Evolutionary conservation across 2,797 vertebrate genomes (phyloP).

Genomic region (Acipenser transmontanus): DNA sequence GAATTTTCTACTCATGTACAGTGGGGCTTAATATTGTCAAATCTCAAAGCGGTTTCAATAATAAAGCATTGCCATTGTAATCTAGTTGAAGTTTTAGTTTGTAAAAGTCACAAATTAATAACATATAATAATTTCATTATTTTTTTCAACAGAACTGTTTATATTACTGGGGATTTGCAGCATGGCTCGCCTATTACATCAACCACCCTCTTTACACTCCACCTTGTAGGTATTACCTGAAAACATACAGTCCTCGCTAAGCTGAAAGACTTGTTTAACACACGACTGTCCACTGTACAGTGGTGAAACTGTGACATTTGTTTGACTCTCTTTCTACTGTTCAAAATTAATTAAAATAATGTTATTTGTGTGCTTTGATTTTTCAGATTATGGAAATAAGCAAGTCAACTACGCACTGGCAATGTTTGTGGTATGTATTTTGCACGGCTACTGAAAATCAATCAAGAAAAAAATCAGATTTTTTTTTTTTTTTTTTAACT

Average conservation of each 20-base stretch:
- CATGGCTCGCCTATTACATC: slow-evolving; percentile 82
- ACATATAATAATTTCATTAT: neutral
- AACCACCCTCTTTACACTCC: slow-evolving; percentile 87
- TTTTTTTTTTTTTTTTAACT: neutral
- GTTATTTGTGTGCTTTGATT: slow-evolving; percentile 23
- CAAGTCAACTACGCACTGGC: slow-evolving; percentile 70
- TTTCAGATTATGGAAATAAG: slow-evolving; percentile 70
- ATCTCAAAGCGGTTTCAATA: too few species aligned
- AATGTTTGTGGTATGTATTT: slow-evolving; percentile 69
- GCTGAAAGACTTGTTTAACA: too few species aligned
- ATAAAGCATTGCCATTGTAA: too few species aligned
- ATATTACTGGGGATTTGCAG: slow-evolving; percentile 86
- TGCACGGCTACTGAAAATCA: slow-evolving; percentile 2
- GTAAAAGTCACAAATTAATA: too few species aligned
- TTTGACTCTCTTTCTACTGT: neutral
- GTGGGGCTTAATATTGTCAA: too few species aligned
- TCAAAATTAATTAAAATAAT: neutral
- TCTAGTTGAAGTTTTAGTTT: too few species aligned
- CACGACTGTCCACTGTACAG: too few species aligned
- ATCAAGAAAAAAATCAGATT: neutral
- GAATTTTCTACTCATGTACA: too few species aligned
- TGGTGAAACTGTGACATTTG: too few species aligned
- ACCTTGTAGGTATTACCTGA: slow-evolving; percentile 64
- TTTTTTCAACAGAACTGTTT: slow-evolving; percentile 68
- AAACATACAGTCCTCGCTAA: too few species aligned